Percentiles rank a stretch among this genome's conserved stretches.
Evolutionary conservation across 1,140 invertebrate genomes (phyloP).

Genomic region (Bicyclus anynana): DNA sequence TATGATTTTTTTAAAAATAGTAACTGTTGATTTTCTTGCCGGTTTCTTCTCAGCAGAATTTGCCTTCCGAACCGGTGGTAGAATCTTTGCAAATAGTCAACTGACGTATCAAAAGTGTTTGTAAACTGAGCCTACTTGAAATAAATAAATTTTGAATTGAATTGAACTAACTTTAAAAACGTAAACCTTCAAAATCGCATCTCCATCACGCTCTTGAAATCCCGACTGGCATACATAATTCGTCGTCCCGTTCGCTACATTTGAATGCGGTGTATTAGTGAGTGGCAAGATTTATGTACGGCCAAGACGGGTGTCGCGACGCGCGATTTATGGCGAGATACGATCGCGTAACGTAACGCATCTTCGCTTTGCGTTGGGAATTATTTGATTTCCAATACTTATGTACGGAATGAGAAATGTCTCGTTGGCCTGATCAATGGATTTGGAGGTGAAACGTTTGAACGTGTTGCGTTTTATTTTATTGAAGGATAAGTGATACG

Average conservation of each 20-base stretch:
- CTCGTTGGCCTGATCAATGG: conserved; percentile 10
- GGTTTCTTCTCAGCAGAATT: no score
- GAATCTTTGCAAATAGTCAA: no score
- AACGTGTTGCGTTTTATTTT: conserved; percentile 1
- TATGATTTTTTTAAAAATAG: no score
- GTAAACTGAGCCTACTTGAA: no score
- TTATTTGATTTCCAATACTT: conserved; percentile 18
- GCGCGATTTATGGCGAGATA: conserved; percentile 29
- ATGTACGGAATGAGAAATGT: conserved; percentile 10
- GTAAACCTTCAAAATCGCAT: no score
- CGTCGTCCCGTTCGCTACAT: conserved; percentile 21
- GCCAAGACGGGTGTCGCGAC: conserved; percentile 23
- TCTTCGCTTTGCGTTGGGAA: conserved; percentile 13
- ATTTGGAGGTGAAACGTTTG: not conserved
- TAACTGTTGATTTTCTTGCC: no score
- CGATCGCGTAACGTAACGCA: conserved; percentile 28
- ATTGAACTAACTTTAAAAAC: no score
- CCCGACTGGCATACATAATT: conserved; percentile 21
- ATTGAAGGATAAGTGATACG: no score
- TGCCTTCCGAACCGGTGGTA: no score
- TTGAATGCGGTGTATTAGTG: conserved; percentile 40
- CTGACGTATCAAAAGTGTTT: no score
- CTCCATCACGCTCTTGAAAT: conserved; percentile 5
- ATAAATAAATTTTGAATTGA: no score
- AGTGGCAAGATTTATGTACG: conserved; percentile 33